Evolutionary conservation across 2,797 vertebrate species (phyloP).

Genomic region (Bradypodion ventrale): DNA sequence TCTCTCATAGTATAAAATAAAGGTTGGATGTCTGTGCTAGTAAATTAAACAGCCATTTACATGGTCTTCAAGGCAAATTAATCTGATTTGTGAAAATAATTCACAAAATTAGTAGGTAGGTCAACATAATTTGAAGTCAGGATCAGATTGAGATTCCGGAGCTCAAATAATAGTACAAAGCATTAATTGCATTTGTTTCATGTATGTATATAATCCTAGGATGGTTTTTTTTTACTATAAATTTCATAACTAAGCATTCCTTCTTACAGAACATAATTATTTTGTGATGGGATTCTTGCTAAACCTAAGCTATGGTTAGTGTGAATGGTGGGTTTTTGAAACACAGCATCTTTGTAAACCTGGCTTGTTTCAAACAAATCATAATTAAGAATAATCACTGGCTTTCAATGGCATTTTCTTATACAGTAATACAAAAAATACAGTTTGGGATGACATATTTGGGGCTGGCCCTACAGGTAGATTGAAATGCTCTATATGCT

Average conservation of each 20-base stretch:
- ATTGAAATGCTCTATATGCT: no score
- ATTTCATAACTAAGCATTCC: neutral
- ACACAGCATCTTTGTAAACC: neutral
- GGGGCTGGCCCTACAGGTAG: no score
- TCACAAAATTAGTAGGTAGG: conserved; percentile 4
- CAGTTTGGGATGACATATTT: no score
- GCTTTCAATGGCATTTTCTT: no score
- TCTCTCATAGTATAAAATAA: neutral
- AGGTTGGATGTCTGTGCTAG: neutral
- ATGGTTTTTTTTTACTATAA: neutral
- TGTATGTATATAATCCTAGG: neutral
- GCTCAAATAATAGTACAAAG: no score
- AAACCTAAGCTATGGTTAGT: neutral
- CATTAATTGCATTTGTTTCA: neutral
- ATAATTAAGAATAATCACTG: neutral
- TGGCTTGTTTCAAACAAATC: neutral
- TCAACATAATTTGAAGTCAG: conserved; percentile 18
- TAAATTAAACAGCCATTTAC: conserved; percentile 2
- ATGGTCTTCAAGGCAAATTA: conserved; percentile 13
- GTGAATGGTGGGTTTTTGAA: neutral
- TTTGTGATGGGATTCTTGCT: neutral
- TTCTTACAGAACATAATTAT: neutral
- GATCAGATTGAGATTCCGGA: no score
- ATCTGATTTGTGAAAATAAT: conserved; percentile 27
- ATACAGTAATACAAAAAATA: no score